phyloP scores from a whole-genome alignment of 1,140 invertebrate species.

The Leptestheria dahalacensis region DNA sequence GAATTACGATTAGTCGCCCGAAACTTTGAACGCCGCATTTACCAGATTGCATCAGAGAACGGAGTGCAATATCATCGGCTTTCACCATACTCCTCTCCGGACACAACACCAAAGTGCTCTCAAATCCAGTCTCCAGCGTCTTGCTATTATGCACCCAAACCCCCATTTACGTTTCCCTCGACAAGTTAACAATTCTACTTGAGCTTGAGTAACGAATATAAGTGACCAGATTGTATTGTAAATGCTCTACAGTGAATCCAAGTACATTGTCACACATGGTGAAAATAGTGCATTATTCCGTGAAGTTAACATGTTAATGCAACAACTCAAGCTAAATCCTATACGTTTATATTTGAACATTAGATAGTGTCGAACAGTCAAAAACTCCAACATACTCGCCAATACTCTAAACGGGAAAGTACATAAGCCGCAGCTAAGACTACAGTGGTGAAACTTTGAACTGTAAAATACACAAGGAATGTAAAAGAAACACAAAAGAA shows the following conservation, averaged over 20 bases:
- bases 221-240: slow-evolving; percentile 3
- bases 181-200: not conserved
- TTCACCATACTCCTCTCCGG: not conserved
- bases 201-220: not conserved
- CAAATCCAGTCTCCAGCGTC: not conserved
- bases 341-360: no score
- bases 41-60: not conserved
- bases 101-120: not conserved
- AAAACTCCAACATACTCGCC: no score
- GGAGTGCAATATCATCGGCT: not conserved
- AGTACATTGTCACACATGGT: not conserved
- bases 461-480: no score
- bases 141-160: not conserved
- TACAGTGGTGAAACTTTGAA: no score
- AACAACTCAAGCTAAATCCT: no score
- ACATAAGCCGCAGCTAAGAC: no score
- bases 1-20: not conserved
- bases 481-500: no score
- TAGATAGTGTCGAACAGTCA: no score
- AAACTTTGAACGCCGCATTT: not conserved
- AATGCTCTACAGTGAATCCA: not conserved
- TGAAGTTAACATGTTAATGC: not conserved
- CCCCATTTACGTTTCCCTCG: not conserved
- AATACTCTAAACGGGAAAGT: no score
- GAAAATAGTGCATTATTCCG: not conserved